Evolutionary conservation across 2,888 invertebrate species (phyloP), one percentile per base, ranked within the genome.

Genomic region (Lasioglossum figueresi): DNA sequence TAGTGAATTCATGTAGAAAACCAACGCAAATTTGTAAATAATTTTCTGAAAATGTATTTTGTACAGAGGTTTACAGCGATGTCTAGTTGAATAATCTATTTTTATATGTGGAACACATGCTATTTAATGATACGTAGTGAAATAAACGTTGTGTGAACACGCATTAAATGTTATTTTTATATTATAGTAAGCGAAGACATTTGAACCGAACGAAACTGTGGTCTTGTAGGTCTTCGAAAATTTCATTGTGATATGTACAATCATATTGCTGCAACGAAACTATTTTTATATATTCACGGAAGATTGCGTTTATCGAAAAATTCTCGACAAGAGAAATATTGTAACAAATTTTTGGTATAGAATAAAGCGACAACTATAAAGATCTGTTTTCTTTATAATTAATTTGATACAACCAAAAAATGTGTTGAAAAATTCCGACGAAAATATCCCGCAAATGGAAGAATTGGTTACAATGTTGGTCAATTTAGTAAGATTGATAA

Each of bases 11-110:
- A 45, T 48, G 76, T 81, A 87, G 77, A 71, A 71, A 82, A 74
- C 16, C 59, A 3, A 48, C 31, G 3, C 12, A 70, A 19, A 43
- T 56, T 91, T 63, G 89, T 92, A 89, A 74, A 91, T 92, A 89
- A 85, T 84, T 83, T 84, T 84, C 80, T 23, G 48, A 48, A 19
- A 34, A 75, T 66, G 37, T 45, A 80, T 82, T 76, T 84, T 88
- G 88, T 88, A 88, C 84, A 83, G 74, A 78, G 77, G 63, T 77
- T 79, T 70, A 56, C 48, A 43, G 63, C 40, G 23, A 40, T 74
- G 45, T 87, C 27, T 8, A 48, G 80, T 75, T 56, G 70, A 76
- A 74, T 48, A 70, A 12, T 27, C 27, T 88, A 88, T 88, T 80
- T 88, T 88, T 84, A 43, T 82, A 83, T 72, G 40, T 68, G 63